Evolutionary conservation across 2,113 vertebrate species (phyloP), one percentile per base, ranked within the genome.

Genomic region (Salvelinus alpinus): DNA sequence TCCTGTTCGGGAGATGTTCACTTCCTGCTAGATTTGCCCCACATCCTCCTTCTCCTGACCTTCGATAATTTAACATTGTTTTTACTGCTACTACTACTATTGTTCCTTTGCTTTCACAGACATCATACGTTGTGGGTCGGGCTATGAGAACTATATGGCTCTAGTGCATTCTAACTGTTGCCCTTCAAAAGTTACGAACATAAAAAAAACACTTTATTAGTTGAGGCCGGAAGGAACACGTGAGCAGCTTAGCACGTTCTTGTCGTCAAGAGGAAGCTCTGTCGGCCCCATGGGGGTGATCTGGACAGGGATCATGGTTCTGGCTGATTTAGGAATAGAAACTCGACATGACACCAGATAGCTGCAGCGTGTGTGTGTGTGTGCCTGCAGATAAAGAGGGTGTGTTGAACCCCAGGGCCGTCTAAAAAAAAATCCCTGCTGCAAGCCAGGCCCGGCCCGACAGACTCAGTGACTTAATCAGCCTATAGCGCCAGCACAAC

Each of bases 1-100:
- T 91, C 90, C 90, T 86, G 84, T 91, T 89, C 87, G 77, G 80
- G 70, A 89, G 86, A 85, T 65, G 34, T 79, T 76, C 74, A 78
- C 87, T 89, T 91, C 89, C 90, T 92, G 86, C 22, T 78, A 2
- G 20, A 82, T 78, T 71, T 70, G 38, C 38, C 38, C 38, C 11
- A 44, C 38, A 12, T 76, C 86, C 70, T 77, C 7, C 66, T 80
- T 80, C 64, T 75, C 78, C 38, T 66, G 72, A 79, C 79, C 78
- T 84, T 85, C 66, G 66, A 73, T 82, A 73, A 57, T 87, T 91
- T 92, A 44, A 44, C 38, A 12, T 44, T 44, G 38, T 44, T 44
- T 44, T 44, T 3, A 11, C 38, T 44, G 3, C 38, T 27, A 31
- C 27, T 34, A 7, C 38, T 27, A 31, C 29, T 67, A 31, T 31